phyloP scores from a whole-genome alignment of 1,140 invertebrate genomes.

The Zaprionus ghesquierei region DNA sequence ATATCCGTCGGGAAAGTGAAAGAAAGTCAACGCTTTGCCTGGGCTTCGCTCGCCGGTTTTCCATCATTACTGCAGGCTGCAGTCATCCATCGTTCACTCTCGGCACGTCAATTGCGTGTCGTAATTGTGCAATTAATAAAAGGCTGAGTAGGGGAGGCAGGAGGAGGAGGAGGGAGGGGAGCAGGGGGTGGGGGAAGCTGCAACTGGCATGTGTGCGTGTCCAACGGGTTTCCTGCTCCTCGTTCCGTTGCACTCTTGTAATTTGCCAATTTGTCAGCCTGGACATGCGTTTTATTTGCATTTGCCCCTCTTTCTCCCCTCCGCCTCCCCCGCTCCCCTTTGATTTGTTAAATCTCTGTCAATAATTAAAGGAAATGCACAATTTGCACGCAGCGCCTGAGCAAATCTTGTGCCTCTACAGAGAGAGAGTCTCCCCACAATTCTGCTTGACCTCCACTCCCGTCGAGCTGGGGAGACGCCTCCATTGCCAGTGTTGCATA shows the following conservation, averaged over 20 bases:
- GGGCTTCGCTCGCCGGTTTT: constrained; percentile 34
- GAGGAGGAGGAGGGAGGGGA: not conserved
- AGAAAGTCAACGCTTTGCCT: constrained; percentile 69
- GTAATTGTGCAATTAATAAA: constrained; percentile 81
- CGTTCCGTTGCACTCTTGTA: constrained; percentile 22
- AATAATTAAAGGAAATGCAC: constrained; percentile 71
- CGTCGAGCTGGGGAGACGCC: not conserved
- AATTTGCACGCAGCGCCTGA: constrained; percentile 47
- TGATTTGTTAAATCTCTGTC: constrained; percentile 47
- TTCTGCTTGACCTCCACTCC: not conserved
- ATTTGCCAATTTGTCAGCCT: constrained; percentile 76
- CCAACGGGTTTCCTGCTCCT: constrained; percentile 63
- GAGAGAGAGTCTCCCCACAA: too few relatives aligned
- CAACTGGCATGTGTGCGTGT: constrained; percentile 26
- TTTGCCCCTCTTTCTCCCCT: constrained; percentile 18
- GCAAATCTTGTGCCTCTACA: not conserved
- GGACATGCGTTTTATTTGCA: constrained; percentile 79
- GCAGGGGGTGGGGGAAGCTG: not conserved
- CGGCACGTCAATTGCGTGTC: constrained; percentile 72
- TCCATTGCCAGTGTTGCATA: constrained; percentile 22
- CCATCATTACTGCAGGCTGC: constrained; percentile 47
- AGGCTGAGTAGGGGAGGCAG: not conserved
- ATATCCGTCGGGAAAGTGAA: constrained; percentile 76
- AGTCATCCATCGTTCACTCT: constrained; percentile 61
- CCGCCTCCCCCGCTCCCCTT: constrained; percentile 22